Evolutionary conservation across 2,113 vertebrate genomes (phyloP).

Genomic region (Python bivittatus): DNA sequence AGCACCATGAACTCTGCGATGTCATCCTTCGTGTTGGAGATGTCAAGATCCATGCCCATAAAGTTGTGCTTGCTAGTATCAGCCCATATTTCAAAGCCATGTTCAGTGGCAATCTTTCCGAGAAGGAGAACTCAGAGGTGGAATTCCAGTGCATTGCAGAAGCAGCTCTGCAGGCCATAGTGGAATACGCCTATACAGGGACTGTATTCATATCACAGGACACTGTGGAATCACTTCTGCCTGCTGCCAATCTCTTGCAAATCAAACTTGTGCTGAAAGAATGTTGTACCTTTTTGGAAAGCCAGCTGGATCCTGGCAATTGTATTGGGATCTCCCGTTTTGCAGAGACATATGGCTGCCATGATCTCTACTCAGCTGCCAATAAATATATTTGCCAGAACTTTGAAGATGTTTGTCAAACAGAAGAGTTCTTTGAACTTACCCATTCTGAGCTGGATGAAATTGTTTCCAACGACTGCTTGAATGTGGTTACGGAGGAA

Average conservation of each 20-base stretch:
- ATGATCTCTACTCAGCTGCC: slow-evolving; percentile 91
- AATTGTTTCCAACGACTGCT: slow-evolving; percentile 95
- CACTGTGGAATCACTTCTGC: slow-evolving; percentile 94
- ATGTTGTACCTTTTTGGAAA: slow-evolving; percentile 95
- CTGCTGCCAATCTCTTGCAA: slow-evolving; percentile 96
- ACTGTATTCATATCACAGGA: slow-evolving; percentile 97
- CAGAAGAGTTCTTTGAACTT: slow-evolving; percentile 96
- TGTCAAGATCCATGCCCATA: slow-evolving; percentile 96
- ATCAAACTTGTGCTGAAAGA: slow-evolving; percentile 96
- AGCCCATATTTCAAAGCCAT: slow-evolving; percentile 99
- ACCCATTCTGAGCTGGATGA: slow-evolving; percentile 91
- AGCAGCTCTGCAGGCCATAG: slow-evolving; percentile 92
- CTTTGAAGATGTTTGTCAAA: slow-evolving; percentile 96
- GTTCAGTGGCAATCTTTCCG: slow-evolving; percentile 96
- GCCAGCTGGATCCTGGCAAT: slow-evolving; percentile 94
- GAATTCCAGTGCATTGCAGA: slow-evolving; percentile 96
- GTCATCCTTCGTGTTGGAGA: slow-evolving; percentile 93
- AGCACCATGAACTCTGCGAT: slow-evolving; percentile 96
- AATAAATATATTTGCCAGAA: slow-evolving; percentile 95
- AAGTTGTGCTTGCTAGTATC: slow-evolving; percentile 96
- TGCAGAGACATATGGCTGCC: slow-evolving; percentile 96
- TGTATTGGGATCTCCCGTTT: slow-evolving; percentile 98
- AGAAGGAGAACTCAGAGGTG: slow-evolving; percentile 95
- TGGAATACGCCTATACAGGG: slow-evolving; percentile 96
- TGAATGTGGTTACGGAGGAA: slow-evolving; percentile 95